Conservation (phyloP, 1,140 invertebrate species). For the Notospermus geniculatus region DNA sequence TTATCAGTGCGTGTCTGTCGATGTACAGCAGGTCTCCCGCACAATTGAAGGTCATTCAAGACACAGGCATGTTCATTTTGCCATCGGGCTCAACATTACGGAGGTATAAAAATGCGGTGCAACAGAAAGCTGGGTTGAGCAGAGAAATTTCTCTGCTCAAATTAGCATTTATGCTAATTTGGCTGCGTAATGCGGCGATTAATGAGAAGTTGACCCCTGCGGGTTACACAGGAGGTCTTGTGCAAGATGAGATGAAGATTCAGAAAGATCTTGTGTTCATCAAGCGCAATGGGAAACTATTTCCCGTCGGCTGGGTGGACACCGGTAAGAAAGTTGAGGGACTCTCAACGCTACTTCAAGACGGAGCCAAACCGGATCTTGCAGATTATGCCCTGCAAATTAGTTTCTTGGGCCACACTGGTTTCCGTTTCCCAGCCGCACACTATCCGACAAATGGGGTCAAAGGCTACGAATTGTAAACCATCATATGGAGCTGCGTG, state of each 20-base stretch:
- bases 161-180: slow-evolving; percentile 11
- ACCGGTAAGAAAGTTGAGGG: no score
- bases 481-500: no score
- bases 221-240: slow-evolving; percentile 13
- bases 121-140: slow-evolving; percentile 16
- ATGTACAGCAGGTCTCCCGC: no score
- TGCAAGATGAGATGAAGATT: no score
- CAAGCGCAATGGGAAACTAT: slow-evolving; percentile 5
- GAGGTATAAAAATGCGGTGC: no score
- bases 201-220: neutral
- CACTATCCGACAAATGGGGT: no score
- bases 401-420: slow-evolving; percentile 19
- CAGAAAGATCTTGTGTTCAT: slow-evolving; percentile 17
- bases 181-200: slow-evolving; percentile 17
- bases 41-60: no score
- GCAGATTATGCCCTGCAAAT: slow-evolving; percentile 23
- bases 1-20: no score
- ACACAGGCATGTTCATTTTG: no score
- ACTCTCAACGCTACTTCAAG: slow-evolving; percentile 11
- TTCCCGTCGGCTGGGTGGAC: slow-evolving; percentile 16
- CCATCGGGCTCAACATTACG: no score
- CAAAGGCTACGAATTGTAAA: no score
- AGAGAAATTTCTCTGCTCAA: no score
- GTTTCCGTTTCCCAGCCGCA: slow-evolving; percentile 23
- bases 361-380: slow-evolving; percentile 5